Evolutionary conservation across 2,888 invertebrate genomes (phyloP).

Genomic region (Cinara cedri): DNA sequence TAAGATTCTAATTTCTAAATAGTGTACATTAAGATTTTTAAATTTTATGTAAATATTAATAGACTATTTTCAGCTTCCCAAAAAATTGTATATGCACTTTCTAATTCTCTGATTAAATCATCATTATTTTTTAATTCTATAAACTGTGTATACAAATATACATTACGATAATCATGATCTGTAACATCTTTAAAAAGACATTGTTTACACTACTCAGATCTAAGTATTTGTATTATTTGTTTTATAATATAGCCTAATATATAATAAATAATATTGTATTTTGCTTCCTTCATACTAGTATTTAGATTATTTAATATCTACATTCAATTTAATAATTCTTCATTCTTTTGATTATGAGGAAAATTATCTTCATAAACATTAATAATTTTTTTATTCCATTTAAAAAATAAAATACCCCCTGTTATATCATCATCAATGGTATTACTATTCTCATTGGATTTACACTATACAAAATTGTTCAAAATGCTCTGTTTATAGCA

Average conservation of each 20-base stretch:
- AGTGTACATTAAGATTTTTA: conserved; percentile 11
- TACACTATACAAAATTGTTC: background rate
- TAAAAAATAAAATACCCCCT: background rate
- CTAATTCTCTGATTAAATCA: background rate
- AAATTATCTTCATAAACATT: background rate
- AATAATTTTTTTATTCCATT: background rate
- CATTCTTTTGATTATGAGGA: background rate
- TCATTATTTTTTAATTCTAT: background rate
- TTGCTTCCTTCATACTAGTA: conserved; percentile 10
- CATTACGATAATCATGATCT: background rate
- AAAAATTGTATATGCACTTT: conserved; percentile 8
- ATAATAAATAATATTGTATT: conserved; percentile 7
- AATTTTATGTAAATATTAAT: conserved; percentile 9
- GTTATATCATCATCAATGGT: background rate
- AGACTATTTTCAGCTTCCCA: background rate
- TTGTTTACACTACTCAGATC: conserved; percentile 6
- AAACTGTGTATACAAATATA: background rate
- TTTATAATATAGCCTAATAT: conserved; percentile 17
- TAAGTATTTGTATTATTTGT: background rate
- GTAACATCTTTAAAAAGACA: background rate
- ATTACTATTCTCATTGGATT: background rate
- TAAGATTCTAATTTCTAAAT: conserved; percentile 26
- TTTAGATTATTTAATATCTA: background rate
- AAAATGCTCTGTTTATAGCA: background rate
- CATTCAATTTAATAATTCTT: background rate